phyloP scores from a whole-genome alignment of 2,797 vertebrate species.

The Cheirogaleus major region DNA sequence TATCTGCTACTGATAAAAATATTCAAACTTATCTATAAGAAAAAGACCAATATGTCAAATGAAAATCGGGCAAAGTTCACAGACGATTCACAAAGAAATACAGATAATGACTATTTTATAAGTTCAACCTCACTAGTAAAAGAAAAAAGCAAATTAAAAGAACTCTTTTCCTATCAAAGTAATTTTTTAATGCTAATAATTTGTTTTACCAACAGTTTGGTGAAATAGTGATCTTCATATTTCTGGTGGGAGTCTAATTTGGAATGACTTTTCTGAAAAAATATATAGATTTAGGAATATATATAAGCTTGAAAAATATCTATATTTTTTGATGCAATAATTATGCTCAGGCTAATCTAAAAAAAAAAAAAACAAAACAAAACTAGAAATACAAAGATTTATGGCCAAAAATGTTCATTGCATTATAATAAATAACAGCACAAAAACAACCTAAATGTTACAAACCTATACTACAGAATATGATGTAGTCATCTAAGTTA shows the following conservation, averaged over 20 bases:
- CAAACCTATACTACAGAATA: not conserved
- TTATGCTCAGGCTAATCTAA: not conserved
- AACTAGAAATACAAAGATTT: slow-evolving; percentile 13
- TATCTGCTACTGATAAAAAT: not conserved
- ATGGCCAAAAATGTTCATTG: not conserved
- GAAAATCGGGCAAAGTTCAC: slow-evolving; percentile 22
- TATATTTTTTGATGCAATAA: slow-evolving; percentile 9
- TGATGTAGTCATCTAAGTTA: not conserved
- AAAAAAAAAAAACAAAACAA: not conserved
- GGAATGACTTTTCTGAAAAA: slow-evolving; percentile 31
- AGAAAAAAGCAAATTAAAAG: not conserved
- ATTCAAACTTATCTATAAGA: not conserved
- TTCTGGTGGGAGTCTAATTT: not conserved
- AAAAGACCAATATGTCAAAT: not conserved
- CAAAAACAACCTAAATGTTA: not conserved
- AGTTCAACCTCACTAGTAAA: not conserved
- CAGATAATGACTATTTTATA: not conserved
- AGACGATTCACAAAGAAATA: slow-evolving; percentile 26
- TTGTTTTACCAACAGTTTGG: not conserved
- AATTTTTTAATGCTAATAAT: slow-evolving; percentile 25
- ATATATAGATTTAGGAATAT: not conserved
- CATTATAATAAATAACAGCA: not conserved
- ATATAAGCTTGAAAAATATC: not conserved
- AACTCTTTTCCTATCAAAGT: not conserved
- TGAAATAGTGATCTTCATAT: not conserved